phyloP scores from a whole-genome alignment of 2,797 vertebrate species.

The Sciaenops ocellatus region DNA sequence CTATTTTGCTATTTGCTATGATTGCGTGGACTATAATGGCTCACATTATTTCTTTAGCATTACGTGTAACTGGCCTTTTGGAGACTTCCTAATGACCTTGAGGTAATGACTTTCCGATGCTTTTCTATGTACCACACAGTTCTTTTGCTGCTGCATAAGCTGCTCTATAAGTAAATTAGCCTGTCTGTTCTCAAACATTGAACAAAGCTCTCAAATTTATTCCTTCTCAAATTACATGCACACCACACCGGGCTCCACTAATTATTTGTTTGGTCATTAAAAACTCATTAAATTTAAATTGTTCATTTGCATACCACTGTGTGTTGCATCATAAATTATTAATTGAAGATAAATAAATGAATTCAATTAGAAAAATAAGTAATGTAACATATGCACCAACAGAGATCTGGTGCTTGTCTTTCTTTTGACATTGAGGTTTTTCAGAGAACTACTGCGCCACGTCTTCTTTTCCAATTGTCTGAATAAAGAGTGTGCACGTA shows the following conservation, averaged over 20 bases:
- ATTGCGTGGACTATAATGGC: constrained; percentile 73
- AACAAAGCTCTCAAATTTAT: constrained; percentile 84
- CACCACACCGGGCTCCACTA: constrained; percentile 84
- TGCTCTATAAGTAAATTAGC: constrained; percentile 79
- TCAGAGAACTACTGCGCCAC: constrained; percentile 34
- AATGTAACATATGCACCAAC: constrained; percentile 85
- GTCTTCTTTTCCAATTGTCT: constrained; percentile 40
- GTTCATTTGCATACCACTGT: constrained; percentile 90
- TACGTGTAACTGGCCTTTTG: constrained; percentile 71
- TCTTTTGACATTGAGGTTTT: constrained; percentile 83
- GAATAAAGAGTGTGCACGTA: constrained; percentile 33
- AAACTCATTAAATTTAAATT: constrained; percentile 92
- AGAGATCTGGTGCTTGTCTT: constrained; percentile 80
- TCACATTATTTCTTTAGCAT: constrained; percentile 71
- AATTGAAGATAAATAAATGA: constrained; percentile 90
- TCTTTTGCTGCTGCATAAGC: constrained; percentile 71
- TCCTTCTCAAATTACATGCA: constrained; percentile 86
- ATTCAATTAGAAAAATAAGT: constrained; percentile 88
- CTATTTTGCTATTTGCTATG: constrained; percentile 75
- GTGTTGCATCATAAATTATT: constrained; percentile 90
- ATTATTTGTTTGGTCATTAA: constrained; percentile 92
- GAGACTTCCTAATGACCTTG: constrained; percentile 80
- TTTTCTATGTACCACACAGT: constrained; percentile 58
- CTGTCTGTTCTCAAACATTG: constrained; percentile 79
- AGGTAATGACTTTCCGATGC: constrained; percentile 75